Percentiles rank a stretch among this genome's conserved stretches.
phyloP scores from a whole-genome alignment of 2,113 vertebrate species.

The Planiliza haematocheilus region DNA sequence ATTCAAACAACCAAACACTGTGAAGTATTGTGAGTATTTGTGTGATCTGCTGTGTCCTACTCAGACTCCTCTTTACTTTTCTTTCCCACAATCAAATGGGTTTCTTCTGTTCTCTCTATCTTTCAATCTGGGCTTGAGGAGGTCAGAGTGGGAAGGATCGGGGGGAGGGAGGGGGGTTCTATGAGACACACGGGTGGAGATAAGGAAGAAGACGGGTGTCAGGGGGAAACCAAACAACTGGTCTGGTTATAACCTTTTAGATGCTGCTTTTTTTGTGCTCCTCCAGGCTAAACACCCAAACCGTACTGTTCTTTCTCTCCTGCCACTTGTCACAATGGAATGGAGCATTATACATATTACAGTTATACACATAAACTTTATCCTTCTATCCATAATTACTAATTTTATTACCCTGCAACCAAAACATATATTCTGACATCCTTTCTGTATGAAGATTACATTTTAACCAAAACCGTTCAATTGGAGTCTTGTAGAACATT shows the following conservation, averaged over 20 bases:
- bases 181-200: conserved; percentile 30
- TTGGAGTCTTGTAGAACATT: too few species aligned
- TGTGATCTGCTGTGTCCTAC: background rate
- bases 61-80: background rate
- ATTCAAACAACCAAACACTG: background rate
- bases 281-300: conserved; percentile 32
- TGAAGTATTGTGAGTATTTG: background rate
- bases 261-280: conserved; percentile 41
- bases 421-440: too few species aligned
- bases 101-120: conserved; percentile 7
- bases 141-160: conserved; percentile 23
- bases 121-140: conserved; percentile 27
- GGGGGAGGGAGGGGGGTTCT: conserved; percentile 17
- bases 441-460: too few species aligned
- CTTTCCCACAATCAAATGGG: background rate
- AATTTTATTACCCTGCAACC: too few species aligned
- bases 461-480: too few species aligned
- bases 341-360: too few species aligned
- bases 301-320: background rate
- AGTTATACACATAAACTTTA: too few species aligned
- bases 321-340: background rate
- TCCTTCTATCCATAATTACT: too few species aligned
- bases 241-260: conserved; percentile 53
- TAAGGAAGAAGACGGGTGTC: conserved; percentile 20
- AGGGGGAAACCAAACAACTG: conserved; percentile 55